phyloP scores from a whole-genome alignment of 2,888 invertebrate genomes.

The Zaprionus bogoriensis region DNA sequence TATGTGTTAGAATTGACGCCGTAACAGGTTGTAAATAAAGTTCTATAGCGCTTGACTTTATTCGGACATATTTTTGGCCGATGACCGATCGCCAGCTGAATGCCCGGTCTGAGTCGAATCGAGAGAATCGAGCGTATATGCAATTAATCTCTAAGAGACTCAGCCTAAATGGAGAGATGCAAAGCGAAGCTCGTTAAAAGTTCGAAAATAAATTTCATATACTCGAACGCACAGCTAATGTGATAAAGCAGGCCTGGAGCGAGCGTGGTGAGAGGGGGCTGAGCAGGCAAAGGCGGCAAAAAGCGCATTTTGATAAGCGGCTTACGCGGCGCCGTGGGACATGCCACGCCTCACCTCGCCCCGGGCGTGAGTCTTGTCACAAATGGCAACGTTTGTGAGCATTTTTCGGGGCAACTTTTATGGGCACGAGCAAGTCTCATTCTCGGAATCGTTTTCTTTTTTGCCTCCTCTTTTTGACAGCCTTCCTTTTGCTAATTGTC shows the following conservation, averaged over 20 bases:
- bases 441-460: neutral
- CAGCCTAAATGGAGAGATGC: constrained; percentile 20
- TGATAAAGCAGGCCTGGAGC: constrained; percentile 30
- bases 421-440: constrained; percentile 15
- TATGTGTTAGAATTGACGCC: constrained; percentile 74
- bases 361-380: constrained; percentile 17
- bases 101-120: too few species aligned
- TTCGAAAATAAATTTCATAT: constrained; percentile 62
- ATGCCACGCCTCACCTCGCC: neutral
- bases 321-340: constrained; percentile 36
- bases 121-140: constrained; percentile 4
- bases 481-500: constrained; percentile 65
- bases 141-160: constrained; percentile 46
- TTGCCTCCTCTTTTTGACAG: constrained; percentile 43
- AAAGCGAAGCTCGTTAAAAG: constrained; percentile 62
- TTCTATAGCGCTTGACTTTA: constrained; percentile 48
- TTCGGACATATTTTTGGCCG: constrained; percentile 16
- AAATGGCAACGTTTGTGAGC: constrained; percentile 45
- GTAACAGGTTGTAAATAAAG: constrained; percentile 75
- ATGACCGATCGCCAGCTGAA: neutral
- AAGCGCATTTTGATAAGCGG: constrained; percentile 68
- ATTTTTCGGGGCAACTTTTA: constrained; percentile 35
- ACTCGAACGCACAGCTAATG: constrained; percentile 59
- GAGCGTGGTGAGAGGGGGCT: neutral
- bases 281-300: constrained; percentile 3